Evolutionary conservation across 2,888 invertebrate genomes (phyloP).

Genomic region (Adelognathus sp.): DNA sequence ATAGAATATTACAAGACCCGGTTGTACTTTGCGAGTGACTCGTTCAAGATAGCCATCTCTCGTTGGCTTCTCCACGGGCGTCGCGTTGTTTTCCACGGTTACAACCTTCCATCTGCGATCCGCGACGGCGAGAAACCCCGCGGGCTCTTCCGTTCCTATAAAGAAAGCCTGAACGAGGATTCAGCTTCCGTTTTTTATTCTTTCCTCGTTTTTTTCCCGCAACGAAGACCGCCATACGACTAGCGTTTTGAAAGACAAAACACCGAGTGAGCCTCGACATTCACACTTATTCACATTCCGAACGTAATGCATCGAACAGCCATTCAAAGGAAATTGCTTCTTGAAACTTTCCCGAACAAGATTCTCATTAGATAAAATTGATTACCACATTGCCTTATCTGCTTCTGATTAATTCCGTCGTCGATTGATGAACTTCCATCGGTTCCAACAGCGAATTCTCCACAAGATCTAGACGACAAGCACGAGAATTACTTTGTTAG

Average conservation of each 20-base stretch:
- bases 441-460: slow-evolving; percentile 40
- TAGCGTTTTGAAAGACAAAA: background rate
- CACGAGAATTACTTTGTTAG: slow-evolving; percentile 56
- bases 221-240: background rate
- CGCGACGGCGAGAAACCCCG: slow-evolving; percentile 57
- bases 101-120: slow-evolving; percentile 38
- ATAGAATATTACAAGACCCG: slow-evolving; percentile 49
- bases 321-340: background rate
- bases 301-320: background rate
- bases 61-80: slow-evolving; percentile 29
- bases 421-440: slow-evolving; percentile 36
- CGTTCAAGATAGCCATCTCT: slow-evolving; percentile 51
- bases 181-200: slow-evolving; percentile 54
- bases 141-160: slow-evolving; percentile 24
- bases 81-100: slow-evolving; percentile 41
- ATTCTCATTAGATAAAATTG: background rate
- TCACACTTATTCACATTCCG: background rate
- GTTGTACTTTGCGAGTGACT: slow-evolving; percentile 33
- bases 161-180: slow-evolving; percentile 29
- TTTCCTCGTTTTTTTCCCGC: slow-evolving; percentile 44
- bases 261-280: background rate
- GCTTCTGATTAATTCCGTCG: slow-evolving; percentile 29
- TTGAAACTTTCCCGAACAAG: background rate
- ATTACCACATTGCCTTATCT: background rate
- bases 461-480: slow-evolving; percentile 20